Conservation (phyloP, 2,888 invertebrate genomes). For the Drosophila crucigera region DNA sequence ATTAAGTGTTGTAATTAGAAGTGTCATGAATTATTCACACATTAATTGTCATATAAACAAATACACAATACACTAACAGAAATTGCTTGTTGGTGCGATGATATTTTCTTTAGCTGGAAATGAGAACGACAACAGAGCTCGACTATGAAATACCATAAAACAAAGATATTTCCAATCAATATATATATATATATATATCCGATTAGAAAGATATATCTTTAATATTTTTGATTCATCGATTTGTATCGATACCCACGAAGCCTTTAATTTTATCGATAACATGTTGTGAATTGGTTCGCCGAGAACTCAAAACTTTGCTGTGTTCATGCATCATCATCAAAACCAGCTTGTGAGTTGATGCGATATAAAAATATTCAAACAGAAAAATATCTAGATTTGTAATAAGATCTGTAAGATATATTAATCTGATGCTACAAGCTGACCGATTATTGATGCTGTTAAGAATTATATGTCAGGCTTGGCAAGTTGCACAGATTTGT, state of each 20-base stretch:
- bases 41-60: constrained; percentile 68
- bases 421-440: background rate
- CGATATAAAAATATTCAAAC: background rate
- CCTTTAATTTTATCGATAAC: background rate
- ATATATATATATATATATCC: no score
- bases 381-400: background rate
- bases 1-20: constrained; percentile 68
- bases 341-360: background rate
- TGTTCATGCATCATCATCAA: background rate
- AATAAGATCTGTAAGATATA: background rate
- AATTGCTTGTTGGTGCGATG: background rate
- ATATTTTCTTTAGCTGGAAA: background rate
- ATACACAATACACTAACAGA: constrained; percentile 46
- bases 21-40: constrained; percentile 67
- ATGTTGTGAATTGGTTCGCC: background rate
- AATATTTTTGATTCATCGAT: background rate
- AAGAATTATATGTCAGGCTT: no score
- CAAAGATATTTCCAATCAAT: background rate
- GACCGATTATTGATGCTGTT: background rate
- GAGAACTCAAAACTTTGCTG: background rate
- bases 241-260: background rate
- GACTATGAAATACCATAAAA: background rate
- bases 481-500: no score
- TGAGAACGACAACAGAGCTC: background rate
- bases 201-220: background rate